Evolutionary conservation across 2,797 vertebrate species (phyloP), one percentile per base, ranked within the genome.

Genomic region (Neoniphon sammara): DNA sequence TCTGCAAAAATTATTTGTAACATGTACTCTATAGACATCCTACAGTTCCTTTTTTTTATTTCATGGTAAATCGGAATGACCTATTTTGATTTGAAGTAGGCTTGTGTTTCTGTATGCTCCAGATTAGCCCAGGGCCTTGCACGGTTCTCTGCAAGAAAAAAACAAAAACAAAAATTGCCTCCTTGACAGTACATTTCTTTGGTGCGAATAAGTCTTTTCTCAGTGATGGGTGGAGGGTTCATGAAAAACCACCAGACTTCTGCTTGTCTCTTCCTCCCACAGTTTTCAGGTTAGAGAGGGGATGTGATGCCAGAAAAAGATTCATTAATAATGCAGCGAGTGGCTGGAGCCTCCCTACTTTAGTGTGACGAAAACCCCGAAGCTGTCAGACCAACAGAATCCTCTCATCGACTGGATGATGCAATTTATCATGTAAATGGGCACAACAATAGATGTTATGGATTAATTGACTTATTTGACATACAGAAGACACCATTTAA

Each of bases 251-350:
- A 59, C 11, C 60, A 77, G 73, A 90, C 87, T 83, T 68, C 63
- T 88, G 81, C 75, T 68, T 2, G 47, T 75, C 78, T 87, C 63
- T 81, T 80, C 66, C 76, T 73, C 66, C 60, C 62, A 75, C 77
- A 77, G 77, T 89, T 89, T 82, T 82, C 74, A 82, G 70, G 67
- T 46, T 87, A 85, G 83, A 88, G 75, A 70, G 69, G 70, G 59
- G 68, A 84, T 73, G 89, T 88, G 86, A 83, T 83, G 85, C 87
- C 89, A 89, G 88, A 91, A 94, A 93, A 91, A 87, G 85, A 89
- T 65, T 87, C 82, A 93, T 94, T 90, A 93, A 94, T 93, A 93
- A 93, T 93, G 90, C 90, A 93, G 86, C 7, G 74, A 82, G 77
- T 88, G 86, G 88, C 83, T 93, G 87, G 83, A 91, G 88, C 88